Base-by-base conservation (phyloP, 2,888 invertebrate genomes). In the Artemia sinica region DNA sequence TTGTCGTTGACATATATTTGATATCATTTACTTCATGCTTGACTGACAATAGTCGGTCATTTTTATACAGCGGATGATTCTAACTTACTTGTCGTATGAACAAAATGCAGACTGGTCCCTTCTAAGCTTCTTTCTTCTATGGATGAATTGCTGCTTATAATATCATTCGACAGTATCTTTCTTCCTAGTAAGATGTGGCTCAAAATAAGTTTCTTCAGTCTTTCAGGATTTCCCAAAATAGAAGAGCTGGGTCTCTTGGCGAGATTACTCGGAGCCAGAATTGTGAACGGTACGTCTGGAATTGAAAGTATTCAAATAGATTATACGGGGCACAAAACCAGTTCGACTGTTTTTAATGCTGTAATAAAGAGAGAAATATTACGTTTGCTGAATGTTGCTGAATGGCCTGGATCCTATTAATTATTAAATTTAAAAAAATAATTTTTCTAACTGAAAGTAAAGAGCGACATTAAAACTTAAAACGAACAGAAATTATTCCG, bases 101-200 rank as follows among this genome's bases (percentile, higher is more conserved):
- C 10, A 28, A 58, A 10, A 18, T 58, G 14, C 11, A 58, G 28
- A 58, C 63, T 58, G 10, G 14, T 58, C 28, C 63, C 63, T 18
- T 58, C 63, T 28, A 58, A 10, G 14, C 14, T 28, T 9, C 14
- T 58, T 58, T 18, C 63, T 28, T n/a, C n/a, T 18, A 58, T 28
- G n/a, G 63, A 58, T 28, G 63, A 58, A 11, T 58, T 50, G n/a
- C 14, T 50, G 8, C 41, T 41, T 14, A 50, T 50, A 28, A 68
- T 14, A 12, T 70, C 70, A 8, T 68, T 18, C 18, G 67, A 66
- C 5, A 50, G 81, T 71, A 82, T 78, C 72, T 80, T 79, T 72
- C 80, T 78, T 13, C 83, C 84, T 28, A 84, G 79, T 71, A 84
- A 80, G 74, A 84, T 79, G 75, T 84, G 84, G 74, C 84, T 83